phyloP scores from a whole-genome alignment of 2,113 vertebrate genomes.

The Etheostoma spectabile region DNA sequence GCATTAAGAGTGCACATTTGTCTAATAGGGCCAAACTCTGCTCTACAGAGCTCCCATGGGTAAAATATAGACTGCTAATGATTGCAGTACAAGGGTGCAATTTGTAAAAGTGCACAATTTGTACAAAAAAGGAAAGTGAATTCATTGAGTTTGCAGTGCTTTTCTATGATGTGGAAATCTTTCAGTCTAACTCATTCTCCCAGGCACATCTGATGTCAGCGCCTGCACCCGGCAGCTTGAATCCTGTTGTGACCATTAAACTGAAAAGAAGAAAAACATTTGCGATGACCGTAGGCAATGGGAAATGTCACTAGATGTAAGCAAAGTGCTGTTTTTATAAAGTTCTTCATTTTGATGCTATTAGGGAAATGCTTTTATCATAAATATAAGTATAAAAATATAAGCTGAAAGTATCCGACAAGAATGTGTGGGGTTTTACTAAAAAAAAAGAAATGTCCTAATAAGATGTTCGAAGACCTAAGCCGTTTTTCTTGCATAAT shows the following conservation, averaged over 20 bases:
- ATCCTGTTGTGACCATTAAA: slow-evolving; percentile 18
- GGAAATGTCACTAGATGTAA: slow-evolving; percentile 23
- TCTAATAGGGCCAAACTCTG: slow-evolving; percentile 48
- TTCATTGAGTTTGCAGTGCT: slow-evolving; percentile 12
- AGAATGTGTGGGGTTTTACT: slow-evolving; percentile 30
- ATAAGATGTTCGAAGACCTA: slow-evolving; percentile 30
- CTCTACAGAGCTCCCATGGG: slow-evolving; percentile 57
- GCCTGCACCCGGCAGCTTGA: neutral
- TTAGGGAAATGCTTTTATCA: slow-evolving; percentile 10
- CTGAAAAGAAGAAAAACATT: neutral
- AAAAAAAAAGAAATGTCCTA: slow-evolving; percentile 7
- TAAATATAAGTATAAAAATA: neutral
- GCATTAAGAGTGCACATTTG: slow-evolving; percentile 54
- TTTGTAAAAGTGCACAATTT: slow-evolving; percentile 63
- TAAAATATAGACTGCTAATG: slow-evolving; percentile 68
- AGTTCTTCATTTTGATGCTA: neutral
- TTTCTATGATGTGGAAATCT: slow-evolving; percentile 35
- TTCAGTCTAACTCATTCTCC: slow-evolving; percentile 58
- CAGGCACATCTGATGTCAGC: slow-evolving; percentile 40
- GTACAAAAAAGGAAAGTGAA: slow-evolving; percentile 30
- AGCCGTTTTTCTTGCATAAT: slow-evolving; percentile 32
- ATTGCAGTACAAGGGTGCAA: slow-evolving; percentile 57
- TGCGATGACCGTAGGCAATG: neutral
- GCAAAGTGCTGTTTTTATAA: slow-evolving; percentile 32
- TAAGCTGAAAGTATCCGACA: slow-evolving; percentile 15